phyloP scores from a whole-genome alignment of 2,888 invertebrate species.

The Atethmia centrago region DNA sequence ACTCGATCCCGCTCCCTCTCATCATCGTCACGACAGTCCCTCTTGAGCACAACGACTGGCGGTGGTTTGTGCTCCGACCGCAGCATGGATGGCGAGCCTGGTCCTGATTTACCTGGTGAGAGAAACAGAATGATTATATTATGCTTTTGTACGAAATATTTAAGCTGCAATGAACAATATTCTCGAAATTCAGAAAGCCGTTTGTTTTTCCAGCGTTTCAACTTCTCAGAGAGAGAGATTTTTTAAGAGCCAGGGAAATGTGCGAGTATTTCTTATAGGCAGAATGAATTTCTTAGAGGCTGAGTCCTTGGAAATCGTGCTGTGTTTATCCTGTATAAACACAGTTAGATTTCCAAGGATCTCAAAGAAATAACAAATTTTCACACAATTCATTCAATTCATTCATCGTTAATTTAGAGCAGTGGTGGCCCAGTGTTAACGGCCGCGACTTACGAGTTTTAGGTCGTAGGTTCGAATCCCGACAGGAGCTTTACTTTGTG shows the following conservation, averaged over 20 bases:
- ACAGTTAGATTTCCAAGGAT: neutral
- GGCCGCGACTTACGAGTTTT: too few species aligned
- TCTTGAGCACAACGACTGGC: conserved; percentile 97
- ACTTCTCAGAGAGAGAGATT: neutral
- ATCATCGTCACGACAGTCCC: conserved; percentile 96
- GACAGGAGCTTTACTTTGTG: too few species aligned
- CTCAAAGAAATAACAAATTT: neutral
- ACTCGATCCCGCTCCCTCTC: conserved; percentile 87
- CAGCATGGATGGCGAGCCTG: conserved; percentile 91
- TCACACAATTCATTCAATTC: neutral
- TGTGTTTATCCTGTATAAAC: neutral
- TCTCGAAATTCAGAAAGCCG: neutral
- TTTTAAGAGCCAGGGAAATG: neutral
- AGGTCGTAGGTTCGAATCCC: too few species aligned
- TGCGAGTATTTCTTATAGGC: neutral
- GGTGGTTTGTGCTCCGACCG: conserved; percentile 95
- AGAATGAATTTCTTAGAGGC: neutral
- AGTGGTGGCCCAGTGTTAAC: too few species aligned
- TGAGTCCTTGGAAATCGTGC: too few species aligned
- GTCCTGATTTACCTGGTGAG: conserved; percentile 87
- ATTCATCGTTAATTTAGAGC: neutral
- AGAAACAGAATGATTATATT: neutral
- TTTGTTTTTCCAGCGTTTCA: neutral
- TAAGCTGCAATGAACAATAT: neutral
- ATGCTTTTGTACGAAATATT: too few species aligned